Evolutionary conservation across 2,113 vertebrate genomes (phyloP), one percentile per base, ranked within the genome.

Genomic region (Kryptolebias marmoratus): DNA sequence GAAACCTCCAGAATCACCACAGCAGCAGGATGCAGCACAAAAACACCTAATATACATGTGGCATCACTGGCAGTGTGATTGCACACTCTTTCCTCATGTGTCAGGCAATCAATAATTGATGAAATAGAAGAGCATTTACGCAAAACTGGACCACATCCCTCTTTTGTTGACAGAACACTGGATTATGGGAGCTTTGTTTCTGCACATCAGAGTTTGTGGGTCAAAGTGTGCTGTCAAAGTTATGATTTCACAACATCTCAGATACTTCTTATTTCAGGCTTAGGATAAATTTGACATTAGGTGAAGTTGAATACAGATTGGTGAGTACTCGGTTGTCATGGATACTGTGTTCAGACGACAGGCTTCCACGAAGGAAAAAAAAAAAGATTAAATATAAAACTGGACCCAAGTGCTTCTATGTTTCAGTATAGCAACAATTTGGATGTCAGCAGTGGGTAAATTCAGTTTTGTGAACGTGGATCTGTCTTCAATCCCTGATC

Each of bases 311-410:
- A 77, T 63, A 47, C 66, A 66, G 45, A 88, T 86, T 49, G 72
- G 59, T 27, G 56, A 79, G 59, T 71, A 75, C 53, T 78, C 86
- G 39, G 91, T 90, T 90, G 86, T 86, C 87, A 91, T 90, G 84
- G 89, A 80, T 87, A 92, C 87, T 68, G 57, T 74, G 72, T 64
- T 81, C 79, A 81, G 71, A 81, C 14, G 0, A 75, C 65, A 76
- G 73, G 45, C 77, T 71, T 57, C 44, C 71, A 39, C 52, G 58
- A 36, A 65, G 55, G 60, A 50, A 75, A 42, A 66, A 16, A 42
- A 36, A 54, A 59, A 12, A 52, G 69, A 68, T 58, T 10, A 5
- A 71, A 60, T 63, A 75, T 60, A 77, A 81, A 83, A 79, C 48
- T 71, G 58, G 50, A 74, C 66, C 64, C 47, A 79, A 42, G 8